Base-by-base conservation (phyloP, 2,113 vertebrate species). In the Gavialis gangeticus region DNA sequence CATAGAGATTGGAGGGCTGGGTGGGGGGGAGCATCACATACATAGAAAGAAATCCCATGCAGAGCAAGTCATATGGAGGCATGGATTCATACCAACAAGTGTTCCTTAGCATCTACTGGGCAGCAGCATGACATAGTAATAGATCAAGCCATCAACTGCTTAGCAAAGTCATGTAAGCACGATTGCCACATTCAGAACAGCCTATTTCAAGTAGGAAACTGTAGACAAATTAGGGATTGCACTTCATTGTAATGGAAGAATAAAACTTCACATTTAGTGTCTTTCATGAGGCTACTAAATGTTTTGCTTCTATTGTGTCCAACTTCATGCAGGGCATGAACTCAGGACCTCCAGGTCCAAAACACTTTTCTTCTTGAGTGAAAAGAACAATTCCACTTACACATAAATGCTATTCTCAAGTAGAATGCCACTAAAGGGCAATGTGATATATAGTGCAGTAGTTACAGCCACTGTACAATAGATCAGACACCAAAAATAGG, bases 341-440 rank as follows among this genome's bases (percentile, higher is more conserved):
- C 75, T 18, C 18, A 77, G 8, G 17, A n/a, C 0, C 0, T 1
- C 4, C 30, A 75, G 73, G 75, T 17, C 55, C 1, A 0, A 1
- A 28, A 67, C 2, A 62, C 5, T 69, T 63, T 84, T 92, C 73
- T 85, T 8, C 88, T 5, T 30, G 66, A 69, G 16, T 77, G 37
- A 21, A 62, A 94, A 84, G 76, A 73, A 73, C 30, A 73, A 73
- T 73, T 73, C 69, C 12, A 9, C 25, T 76, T 86, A 66, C 6
- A 37, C 12, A 73, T 25, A 67, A 88, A 18, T 71, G 2, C 22
- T 79, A 30, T 69, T 21, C 75, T 87, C 30, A 83, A 11, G 19
- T 30, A 30, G 46, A 46, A 30, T 37, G 34, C 46, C 19, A 12
- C 21, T 46, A 34, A 21, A 73, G 3, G 87, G 17, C 89, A 86